A percentile compares a stretch with the other conserved stretches of the same genome.
phyloP scores from a whole-genome alignment of 2,113 vertebrate species.

The Nanorana parkeri region DNA sequence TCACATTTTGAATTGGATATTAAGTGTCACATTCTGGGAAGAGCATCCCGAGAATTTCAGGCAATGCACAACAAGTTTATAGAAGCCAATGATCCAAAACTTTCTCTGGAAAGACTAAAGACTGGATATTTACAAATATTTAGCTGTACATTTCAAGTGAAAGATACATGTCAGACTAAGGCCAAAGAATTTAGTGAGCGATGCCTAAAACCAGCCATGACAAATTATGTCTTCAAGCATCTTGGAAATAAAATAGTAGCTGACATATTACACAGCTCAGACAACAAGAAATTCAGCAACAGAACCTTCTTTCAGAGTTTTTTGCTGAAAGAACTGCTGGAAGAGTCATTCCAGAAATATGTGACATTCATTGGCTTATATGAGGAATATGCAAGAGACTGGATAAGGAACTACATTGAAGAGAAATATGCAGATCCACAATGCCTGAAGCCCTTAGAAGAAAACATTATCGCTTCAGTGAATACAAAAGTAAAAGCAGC shows the following conservation, averaged over 20 bases:
- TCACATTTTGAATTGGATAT: slow-evolving; percentile 45
- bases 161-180: slow-evolving; percentile 35
- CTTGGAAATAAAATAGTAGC: slow-evolving; percentile 54
- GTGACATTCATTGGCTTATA: slow-evolving; percentile 18
- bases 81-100: background rate
- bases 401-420: slow-evolving; percentile 29
- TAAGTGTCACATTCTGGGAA: slow-evolving; percentile 14
- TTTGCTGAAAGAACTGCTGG: slow-evolving; percentile 43
- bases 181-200: slow-evolving; percentile 40
- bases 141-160: slow-evolving; percentile 23
- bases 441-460: background rate
- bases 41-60: background rate
- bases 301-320: slow-evolving; percentile 47
- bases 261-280: slow-evolving; percentile 7
- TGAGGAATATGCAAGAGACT: slow-evolving; percentile 55
- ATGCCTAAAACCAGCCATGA: slow-evolving; percentile 40
- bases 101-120: slow-evolving; percentile 1
- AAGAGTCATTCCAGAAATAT: slow-evolving; percentile 28
- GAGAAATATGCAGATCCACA: background rate
- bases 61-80: slow-evolving; percentile 18
- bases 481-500: slow-evolving; percentile 14
- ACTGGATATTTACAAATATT: slow-evolving; percentile 17
- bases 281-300: slow-evolving; percentile 17
- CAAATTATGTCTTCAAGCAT: background rate
- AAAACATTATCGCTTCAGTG: slow-evolving; percentile 14